Base-by-base conservation (phyloP, 2,888 invertebrate genomes). In the Cactoblastis cactorum region DNA sequence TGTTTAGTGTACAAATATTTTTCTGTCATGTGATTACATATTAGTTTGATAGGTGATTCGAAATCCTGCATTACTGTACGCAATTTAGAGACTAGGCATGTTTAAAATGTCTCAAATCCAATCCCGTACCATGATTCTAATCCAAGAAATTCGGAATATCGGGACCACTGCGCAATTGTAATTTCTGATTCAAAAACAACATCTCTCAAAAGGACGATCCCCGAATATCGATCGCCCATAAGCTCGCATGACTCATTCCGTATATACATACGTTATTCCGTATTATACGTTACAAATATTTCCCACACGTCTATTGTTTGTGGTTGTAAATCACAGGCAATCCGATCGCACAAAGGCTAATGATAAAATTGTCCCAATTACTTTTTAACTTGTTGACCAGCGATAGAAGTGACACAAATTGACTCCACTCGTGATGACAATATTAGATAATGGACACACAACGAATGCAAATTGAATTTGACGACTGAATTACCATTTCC, bases 361-460 rank as follows among this genome's bases (percentile, higher is more conserved):
- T 83, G 75, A 82, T 63, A 77, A 86, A 84, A 86, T 87, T 84
- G 80, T 80, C 72, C 73, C 83, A 86, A 83, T 87, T 83, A 74
- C 77, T 77, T 66, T 69, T 77, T 78, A 78, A 79, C 77, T 83
- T 77, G 81, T 75, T 76, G 71, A 68, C 54, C 62, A 54, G 59
- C 56, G 64, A 58, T 71, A 73, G 76, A 72, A 65, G 66, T 63
- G 66, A 65, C 65, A 67, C 77, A 77, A 83, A 81, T 84, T 83
- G 80, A 67, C 69, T 63, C 71, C 67, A 61, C 68, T 64, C 69
- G 71, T 65, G 64, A 66, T 74, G 77, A 78, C 80, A 77, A 80
- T 86, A 86, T 87, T 86, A 83, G 80, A 87, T 88, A 86, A 88
- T 88, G 74, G 79, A 62, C 69, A 71, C 65, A 77, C 73, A 78